Evolutionary conservation across 1,140 invertebrate genomes (phyloP).

Genomic region (Bradynema listronoti): DNA sequence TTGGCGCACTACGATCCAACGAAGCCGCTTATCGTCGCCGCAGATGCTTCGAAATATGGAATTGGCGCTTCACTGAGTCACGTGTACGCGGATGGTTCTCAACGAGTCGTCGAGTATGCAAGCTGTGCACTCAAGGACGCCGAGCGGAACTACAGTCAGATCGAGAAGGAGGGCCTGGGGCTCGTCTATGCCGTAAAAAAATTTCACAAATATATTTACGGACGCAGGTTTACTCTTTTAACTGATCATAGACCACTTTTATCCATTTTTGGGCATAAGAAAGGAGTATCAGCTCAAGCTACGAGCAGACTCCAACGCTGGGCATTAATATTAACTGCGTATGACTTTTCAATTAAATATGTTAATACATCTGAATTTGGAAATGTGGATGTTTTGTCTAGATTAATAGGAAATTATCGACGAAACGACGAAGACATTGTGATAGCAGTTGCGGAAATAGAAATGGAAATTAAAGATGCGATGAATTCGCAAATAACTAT

Average conservation of each 20-base stretch:
- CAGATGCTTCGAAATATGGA: slow-evolving; percentile 60
- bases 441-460: slow-evolving; percentile 5
- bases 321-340: slow-evolving; percentile 14
- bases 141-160: slow-evolving; percentile 61
- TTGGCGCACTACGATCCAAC: slow-evolving; percentile 58
- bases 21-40: slow-evolving; percentile 57
- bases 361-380: slow-evolving; percentile 14
- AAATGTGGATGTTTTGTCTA: slow-evolving; percentile 8
- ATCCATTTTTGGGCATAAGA: slow-evolving; percentile 15
- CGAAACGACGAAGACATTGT: slow-evolving; percentile 11
- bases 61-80: slow-evolving; percentile 61
- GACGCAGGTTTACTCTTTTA: slow-evolving; percentile 9
- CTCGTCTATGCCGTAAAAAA: slow-evolving; percentile 16
- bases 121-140: slow-evolving; percentile 59
- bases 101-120: slow-evolving; percentile 59
- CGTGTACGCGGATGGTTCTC: slow-evolving; percentile 49
- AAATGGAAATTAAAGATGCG: slow-evolving; percentile 7
- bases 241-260: slow-evolving; percentile 17
- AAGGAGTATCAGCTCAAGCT: slow-evolving; percentile 8
- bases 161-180: slow-evolving; percentile 61
- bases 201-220: slow-evolving; percentile 17
- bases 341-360: slow-evolving; percentile 17
- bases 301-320: slow-evolving; percentile 15
- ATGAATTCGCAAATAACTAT: not conserved
- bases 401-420: slow-evolving; percentile 15